Conservation (phyloP, 2,888 invertebrate species). For the Acrobasis consociella region DNA sequence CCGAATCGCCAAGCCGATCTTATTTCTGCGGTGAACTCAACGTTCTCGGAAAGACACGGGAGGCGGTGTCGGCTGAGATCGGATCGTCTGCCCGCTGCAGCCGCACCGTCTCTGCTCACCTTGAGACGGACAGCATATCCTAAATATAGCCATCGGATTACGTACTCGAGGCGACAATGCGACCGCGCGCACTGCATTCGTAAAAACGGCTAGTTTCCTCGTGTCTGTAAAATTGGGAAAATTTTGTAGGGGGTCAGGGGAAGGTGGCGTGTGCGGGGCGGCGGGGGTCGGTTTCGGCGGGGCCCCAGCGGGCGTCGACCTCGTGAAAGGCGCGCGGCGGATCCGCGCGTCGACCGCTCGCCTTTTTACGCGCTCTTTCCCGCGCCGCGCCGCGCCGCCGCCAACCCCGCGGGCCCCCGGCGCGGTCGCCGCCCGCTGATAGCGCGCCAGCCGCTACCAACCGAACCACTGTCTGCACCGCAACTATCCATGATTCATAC, state of each 20-base stretch:
- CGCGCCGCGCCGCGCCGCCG: conserved; percentile 68
- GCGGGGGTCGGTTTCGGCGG: conserved; percentile 65
- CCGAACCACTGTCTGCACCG: conserved; percentile 72
- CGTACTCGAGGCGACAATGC: conserved; percentile 42
- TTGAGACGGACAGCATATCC: conserved; percentile 48
- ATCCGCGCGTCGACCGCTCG: conserved; percentile 72
- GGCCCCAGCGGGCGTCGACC: conserved; percentile 77
- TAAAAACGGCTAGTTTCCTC: conserved; percentile 27
- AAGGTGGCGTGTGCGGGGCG: conserved; percentile 47
- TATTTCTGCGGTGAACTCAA: conserved; percentile 60
- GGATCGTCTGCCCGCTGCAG: conserved; percentile 31
- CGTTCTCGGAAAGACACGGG: conserved; percentile 52
- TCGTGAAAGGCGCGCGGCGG: conserved; percentile 74
- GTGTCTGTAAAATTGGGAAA: conserved; percentile 48
- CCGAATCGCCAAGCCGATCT: conserved; percentile 46
- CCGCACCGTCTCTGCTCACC: conserved; percentile 44
- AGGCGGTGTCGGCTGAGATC: conserved; percentile 32
- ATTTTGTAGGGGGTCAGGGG: conserved; percentile 54
- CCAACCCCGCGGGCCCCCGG: conserved; percentile 78
- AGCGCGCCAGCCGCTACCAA: conserved; percentile 73
- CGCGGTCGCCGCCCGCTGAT: conserved; percentile 81
- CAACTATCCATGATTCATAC: conserved; percentile 17
- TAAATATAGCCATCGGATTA: conserved; percentile 51
- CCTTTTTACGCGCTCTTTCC: conserved; percentile 80
- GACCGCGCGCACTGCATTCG: conserved; percentile 35